Conservation (phyloP, 2,797 vertebrate genomes). For the Spinus pinus region DNA sequence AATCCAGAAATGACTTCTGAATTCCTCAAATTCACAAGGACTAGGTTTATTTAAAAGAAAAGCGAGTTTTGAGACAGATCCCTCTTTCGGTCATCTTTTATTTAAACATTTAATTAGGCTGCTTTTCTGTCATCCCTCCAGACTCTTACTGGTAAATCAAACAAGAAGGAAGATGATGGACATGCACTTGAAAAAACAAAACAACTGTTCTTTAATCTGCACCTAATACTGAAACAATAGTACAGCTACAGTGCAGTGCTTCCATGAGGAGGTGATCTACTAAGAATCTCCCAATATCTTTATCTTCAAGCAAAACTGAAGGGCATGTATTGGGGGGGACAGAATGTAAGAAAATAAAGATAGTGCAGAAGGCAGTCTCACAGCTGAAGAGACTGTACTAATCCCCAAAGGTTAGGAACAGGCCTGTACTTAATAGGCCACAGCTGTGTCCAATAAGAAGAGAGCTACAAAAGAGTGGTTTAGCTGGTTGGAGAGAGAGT, state of each 20-base stretch:
- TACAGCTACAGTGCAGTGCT: rapidly evolving
- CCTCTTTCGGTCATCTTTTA: neutral
- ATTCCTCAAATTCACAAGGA: neutral
- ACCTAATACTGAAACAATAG: neutral
- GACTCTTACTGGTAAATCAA: neutral
- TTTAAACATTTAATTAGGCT: neutral
- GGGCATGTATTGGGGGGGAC: too few species aligned
- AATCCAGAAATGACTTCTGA: neutral
- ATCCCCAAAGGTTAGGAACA: too few species aligned
- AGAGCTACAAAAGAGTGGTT: too few species aligned
- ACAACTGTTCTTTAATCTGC: neutral
- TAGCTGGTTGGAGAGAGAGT: too few species aligned
- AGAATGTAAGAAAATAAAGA: too few species aligned
- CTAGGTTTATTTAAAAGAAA: neutral
- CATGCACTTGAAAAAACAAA: neutral
- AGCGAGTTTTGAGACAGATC: neutral
- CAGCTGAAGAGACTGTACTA: too few species aligned
- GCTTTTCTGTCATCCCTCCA: neutral
- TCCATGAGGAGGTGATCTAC: neutral
- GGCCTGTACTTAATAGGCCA: too few species aligned
- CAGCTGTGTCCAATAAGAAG: too few species aligned
- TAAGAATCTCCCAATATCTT: neutral
- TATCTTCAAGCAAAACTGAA: neutral
- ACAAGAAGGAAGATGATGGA: neutral
- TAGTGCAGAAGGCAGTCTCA: too few species aligned